A percentile compares a stretch with the other conserved stretches of the same genome.
These are phyloP conservation scores for Hippocampus zosterae DNA, from an alignment of 2,113 vertebrate genomes.

Conservation along the genomic window DNA sequence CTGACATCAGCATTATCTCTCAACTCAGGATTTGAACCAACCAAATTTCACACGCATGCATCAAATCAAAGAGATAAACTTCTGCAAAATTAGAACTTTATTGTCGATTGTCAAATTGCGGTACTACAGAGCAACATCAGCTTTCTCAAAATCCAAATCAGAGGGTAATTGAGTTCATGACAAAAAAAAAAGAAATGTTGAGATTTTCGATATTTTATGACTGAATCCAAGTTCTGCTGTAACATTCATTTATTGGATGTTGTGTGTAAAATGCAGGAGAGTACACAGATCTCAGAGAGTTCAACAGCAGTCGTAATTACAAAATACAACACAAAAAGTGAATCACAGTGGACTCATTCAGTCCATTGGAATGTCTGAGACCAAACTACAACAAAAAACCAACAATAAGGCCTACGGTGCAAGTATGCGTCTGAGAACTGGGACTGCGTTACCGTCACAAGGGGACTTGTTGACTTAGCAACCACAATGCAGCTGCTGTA, in stretches of 20 bases:
- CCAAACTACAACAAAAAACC: slow-evolving; percentile 25
- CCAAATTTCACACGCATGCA: too few relatives aligned
- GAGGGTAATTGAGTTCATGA: too few relatives aligned
- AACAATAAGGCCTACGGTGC: slow-evolving; percentile 32
- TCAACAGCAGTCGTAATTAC: slow-evolving; percentile 7
- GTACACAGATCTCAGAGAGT: not conserved
- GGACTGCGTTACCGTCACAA: slow-evolving; percentile 11
- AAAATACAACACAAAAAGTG: not conserved
- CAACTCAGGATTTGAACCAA: too few relatives aligned
- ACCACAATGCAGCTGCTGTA: slow-evolving; percentile 24
- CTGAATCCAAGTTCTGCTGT: not conserved
- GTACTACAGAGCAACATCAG: too few relatives aligned
- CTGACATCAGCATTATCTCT: too few relatives aligned
- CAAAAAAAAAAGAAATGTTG: too few relatives aligned
- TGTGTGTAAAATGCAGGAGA: not conserved
- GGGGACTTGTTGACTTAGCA: slow-evolving; percentile 34
- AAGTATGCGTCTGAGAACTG: slow-evolving; percentile 20
- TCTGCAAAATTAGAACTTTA: too few relatives aligned
- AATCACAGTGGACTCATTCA: slow-evolving; percentile 18
- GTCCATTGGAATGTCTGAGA: slow-evolving; percentile 27
- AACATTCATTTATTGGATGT: not conserved
- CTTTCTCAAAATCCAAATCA: too few relatives aligned
- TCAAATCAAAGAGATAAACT: too few relatives aligned
- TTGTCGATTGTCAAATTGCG: too few relatives aligned
- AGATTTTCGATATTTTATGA: too few relatives aligned